A percentile compares a stretch with the other conserved stretches of the same genome.
Evolutionary conservation across 2,888 invertebrate genomes (phyloP).

Genomic region (Drosophila sordidula): DNA sequence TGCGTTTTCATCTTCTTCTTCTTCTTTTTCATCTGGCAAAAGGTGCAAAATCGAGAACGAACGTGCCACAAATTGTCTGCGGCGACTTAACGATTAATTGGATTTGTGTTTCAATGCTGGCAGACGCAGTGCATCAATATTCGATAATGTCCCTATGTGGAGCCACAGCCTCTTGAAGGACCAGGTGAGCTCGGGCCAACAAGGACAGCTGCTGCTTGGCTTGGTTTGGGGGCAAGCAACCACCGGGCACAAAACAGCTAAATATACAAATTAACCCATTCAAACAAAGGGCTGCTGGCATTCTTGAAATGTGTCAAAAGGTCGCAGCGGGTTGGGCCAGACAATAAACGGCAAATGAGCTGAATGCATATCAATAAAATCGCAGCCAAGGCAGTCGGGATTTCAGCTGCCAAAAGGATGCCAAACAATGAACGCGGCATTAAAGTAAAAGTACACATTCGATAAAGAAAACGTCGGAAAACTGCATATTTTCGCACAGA

Average conservation of each 20-base stretch:
- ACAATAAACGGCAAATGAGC: conserved; percentile 66
- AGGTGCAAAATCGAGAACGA: conserved; percentile 66
- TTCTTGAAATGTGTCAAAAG: conserved; percentile 69
- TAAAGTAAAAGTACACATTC: conserved; percentile 58
- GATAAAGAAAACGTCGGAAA: conserved; percentile 52
- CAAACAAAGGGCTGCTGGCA: conserved; percentile 50
- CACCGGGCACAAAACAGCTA: conserved; percentile 42
- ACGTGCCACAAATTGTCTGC: conserved; percentile 70
- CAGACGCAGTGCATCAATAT: conserved; percentile 51
- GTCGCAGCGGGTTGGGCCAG: conserved; percentile 28
- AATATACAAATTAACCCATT: conserved; percentile 80
- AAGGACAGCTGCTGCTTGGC: conserved; percentile 18
- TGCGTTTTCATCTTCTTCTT: conserved; percentile 64
- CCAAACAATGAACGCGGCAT: not conserved
- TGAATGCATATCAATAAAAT: conserved; percentile 66
- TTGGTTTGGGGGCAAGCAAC: not conserved
- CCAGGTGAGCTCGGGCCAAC: conserved; percentile 26
- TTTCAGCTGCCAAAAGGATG: conserved; percentile 60
- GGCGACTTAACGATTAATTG: conserved; percentile 76
- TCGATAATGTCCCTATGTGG: conserved; percentile 45
- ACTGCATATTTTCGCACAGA: conserved; percentile 52
- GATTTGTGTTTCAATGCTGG: conserved; percentile 58
- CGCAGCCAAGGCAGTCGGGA: conserved; percentile 24
- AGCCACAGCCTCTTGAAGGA: not conserved
- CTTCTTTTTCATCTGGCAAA: conserved; percentile 34